Evolutionary conservation across 2,888 invertebrate genomes (phyloP).

Genomic region (Hylaea fasciaria): DNA sequence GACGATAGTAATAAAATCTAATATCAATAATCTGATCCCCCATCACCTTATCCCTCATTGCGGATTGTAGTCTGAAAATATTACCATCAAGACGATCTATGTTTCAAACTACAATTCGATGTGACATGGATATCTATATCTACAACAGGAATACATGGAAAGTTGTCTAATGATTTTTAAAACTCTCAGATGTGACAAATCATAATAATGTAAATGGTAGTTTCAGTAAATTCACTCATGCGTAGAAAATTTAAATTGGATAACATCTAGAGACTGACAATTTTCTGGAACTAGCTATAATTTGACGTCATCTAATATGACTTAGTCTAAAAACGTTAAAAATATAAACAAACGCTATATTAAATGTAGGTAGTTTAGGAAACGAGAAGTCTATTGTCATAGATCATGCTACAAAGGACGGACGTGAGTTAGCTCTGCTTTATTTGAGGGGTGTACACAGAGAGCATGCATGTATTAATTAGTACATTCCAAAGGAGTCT

Average conservation of each 20-base stretch:
- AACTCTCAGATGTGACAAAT: slow-evolving; percentile 26
- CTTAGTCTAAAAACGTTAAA: slow-evolving; percentile 51
- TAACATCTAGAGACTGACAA: slow-evolving; percentile 47
- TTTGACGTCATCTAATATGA: slow-evolving; percentile 60
- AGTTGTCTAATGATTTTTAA: slow-evolving; percentile 21
- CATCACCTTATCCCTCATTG: slow-evolving; percentile 35
- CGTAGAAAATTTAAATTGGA: slow-evolving; percentile 52
- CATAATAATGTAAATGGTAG: slow-evolving; percentile 10
- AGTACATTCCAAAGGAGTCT: slow-evolving; percentile 80
- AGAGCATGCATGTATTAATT: slow-evolving; percentile 77
- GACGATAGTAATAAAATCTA: slow-evolving; percentile 4
- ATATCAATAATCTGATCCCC: slow-evolving; percentile 18
- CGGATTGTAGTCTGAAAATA: slow-evolving; percentile 24
- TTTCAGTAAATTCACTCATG: slow-evolving; percentile 54
- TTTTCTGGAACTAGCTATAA: slow-evolving; percentile 37
- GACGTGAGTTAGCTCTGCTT: slow-evolving; percentile 60
- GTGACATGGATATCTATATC: slow-evolving; percentile 27
- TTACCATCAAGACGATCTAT: slow-evolving; percentile 3
- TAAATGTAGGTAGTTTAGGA: slow-evolving; percentile 32
- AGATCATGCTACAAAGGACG: slow-evolving; percentile 70
- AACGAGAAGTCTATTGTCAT: slow-evolving; percentile 34
- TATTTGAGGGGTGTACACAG: slow-evolving; percentile 68
- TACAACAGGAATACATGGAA: slow-evolving; percentile 7
- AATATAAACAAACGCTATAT: slow-evolving; percentile 43
- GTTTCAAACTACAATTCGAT: slow-evolving; percentile 47